These are phyloP conservation scores for Drosophila erecta DNA, from an alignment of 1,140 invertebrate genomes.

Conservation along the genomic window DNA sequence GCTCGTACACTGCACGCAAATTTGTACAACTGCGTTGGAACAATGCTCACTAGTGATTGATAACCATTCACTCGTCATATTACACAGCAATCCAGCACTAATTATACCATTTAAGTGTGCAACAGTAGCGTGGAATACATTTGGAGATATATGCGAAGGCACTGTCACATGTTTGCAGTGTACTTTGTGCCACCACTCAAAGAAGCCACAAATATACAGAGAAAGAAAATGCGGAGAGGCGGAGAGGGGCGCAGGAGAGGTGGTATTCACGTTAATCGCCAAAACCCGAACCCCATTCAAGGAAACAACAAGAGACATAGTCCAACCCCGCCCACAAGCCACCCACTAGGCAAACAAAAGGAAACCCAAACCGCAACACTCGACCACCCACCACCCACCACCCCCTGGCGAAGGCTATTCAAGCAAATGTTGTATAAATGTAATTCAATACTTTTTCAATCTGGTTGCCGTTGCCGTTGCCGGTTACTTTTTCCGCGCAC, in stretches of 20 bases:
- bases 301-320: constrained; percentile 15
- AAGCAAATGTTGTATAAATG: constrained; percentile 81
- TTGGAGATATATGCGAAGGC: background rate
- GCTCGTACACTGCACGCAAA: background rate
- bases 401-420: constrained; percentile 62
- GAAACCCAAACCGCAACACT: constrained; percentile 75
- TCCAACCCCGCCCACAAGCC: constrained; percentile 15
- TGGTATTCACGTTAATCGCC: constrained; percentile 39
- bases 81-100: too few relatives aligned
- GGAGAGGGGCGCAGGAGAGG: constrained; percentile 3
- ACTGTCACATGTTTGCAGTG: background rate
- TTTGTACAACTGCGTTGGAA: too few relatives aligned
- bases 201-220: constrained; percentile 74
- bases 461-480: constrained; percentile 51
- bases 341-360: constrained; percentile 58
- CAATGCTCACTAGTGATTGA: too few relatives aligned
- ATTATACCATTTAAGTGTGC: too few relatives aligned
- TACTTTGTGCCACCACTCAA: constrained; percentile 34
- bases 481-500: constrained; percentile 39
- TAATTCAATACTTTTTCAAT: constrained; percentile 82
- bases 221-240: constrained; percentile 6
- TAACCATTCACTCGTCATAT: too few relatives aligned
- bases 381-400: constrained; percentile 23
- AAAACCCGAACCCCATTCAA: constrained; percentile 31
- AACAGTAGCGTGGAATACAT: background rate